Evolutionary conservation across 2,888 invertebrate genomes (phyloP).

Genomic region (Macropis europaea): DNA sequence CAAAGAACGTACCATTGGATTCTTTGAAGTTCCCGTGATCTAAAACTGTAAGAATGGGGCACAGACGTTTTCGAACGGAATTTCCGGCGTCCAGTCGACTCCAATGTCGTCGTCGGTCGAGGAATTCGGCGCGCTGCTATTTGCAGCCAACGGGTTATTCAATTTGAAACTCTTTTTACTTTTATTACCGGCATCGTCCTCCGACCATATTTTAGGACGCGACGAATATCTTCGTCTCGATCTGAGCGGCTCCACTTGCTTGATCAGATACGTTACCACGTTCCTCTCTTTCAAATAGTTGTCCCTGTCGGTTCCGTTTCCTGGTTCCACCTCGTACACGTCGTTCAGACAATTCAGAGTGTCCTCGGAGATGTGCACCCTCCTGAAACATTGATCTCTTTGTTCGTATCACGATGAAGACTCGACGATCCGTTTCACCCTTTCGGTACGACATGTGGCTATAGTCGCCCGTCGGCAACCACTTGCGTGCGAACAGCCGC

Average conservation of each 20-base stretch:
- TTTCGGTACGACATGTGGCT: not conserved
- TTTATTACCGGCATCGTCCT: conserved; percentile 72
- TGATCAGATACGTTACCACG: conserved; percentile 94
- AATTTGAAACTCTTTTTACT: conserved; percentile 78
- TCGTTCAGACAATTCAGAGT: conserved; percentile 92
- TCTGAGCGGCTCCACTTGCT: conserved; percentile 88
- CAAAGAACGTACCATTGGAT: not conserved
- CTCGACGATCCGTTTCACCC: no score
- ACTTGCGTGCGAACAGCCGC: no score
- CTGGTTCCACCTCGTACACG: conserved; percentile 96
- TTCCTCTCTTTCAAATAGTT: conserved; percentile 92
- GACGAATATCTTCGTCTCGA: conserved; percentile 81
- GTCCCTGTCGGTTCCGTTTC: conserved; percentile 91
- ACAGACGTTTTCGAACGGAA: conserved; percentile 93
- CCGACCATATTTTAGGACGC: conserved; percentile 77
- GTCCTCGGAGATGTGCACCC: conserved; percentile 97
- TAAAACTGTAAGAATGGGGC: not conserved
- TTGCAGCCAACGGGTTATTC: conserved; percentile 57
- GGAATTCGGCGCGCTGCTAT: conserved; percentile 79
- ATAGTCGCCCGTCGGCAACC: no score
- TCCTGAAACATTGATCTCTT: conserved; percentile 81
- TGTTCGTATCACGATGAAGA: no score
- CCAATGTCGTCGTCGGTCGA: conserved; percentile 89
- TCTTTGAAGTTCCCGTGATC: not conserved
- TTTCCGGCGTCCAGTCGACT: conserved; percentile 94